These are phyloP conservation scores for Drosophila lutescens DNA, from an alignment of 2,888 invertebrate genomes.

Conservation along the genomic window DNA sequence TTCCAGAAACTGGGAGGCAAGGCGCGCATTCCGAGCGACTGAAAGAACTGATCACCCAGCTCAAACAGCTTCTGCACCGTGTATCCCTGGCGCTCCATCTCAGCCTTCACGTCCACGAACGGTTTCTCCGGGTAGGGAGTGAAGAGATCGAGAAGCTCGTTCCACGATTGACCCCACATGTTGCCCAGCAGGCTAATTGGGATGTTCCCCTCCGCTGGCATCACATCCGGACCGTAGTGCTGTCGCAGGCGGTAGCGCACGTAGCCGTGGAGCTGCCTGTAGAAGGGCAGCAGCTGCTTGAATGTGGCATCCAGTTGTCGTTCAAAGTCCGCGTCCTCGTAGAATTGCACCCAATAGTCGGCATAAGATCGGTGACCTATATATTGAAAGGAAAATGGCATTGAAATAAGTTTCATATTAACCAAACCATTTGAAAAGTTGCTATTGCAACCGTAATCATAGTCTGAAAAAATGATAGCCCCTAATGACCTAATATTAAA, in stretches of 20 bases:
- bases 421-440: not conserved
- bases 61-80: constrained; percentile 91
- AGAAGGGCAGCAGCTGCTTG: constrained; percentile 91
- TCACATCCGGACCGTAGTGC: constrained; percentile 89
- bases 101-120: constrained; percentile 89
- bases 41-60: constrained; percentile 93
- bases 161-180: constrained; percentile 94
- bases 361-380: constrained; percentile 88
- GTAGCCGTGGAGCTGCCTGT: constrained; percentile 92
- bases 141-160: constrained; percentile 85
- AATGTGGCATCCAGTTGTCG: constrained; percentile 88
- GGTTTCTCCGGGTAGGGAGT: constrained; percentile 90
- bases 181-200: constrained; percentile 92
- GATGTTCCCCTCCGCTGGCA: constrained; percentile 88
- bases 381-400: constrained; percentile 3
- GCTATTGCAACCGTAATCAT: not conserved
- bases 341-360: constrained; percentile 89
- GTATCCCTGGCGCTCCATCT: constrained; percentile 89
- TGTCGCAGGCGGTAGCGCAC: constrained; percentile 89
- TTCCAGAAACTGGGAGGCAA: constrained; percentile 93
- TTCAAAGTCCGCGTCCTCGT: constrained; percentile 89
- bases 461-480: not conserved
- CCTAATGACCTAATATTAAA: not conserved
- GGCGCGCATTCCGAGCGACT: constrained; percentile 90
- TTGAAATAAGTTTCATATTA: not conserved